Percentiles rank a stretch among this genome's conserved stretches.
These are phyloP conservation scores for Typhlomys cinereus DNA, from an alignment of 2,113 vertebrate species.

Conservation along the genomic window DNA sequence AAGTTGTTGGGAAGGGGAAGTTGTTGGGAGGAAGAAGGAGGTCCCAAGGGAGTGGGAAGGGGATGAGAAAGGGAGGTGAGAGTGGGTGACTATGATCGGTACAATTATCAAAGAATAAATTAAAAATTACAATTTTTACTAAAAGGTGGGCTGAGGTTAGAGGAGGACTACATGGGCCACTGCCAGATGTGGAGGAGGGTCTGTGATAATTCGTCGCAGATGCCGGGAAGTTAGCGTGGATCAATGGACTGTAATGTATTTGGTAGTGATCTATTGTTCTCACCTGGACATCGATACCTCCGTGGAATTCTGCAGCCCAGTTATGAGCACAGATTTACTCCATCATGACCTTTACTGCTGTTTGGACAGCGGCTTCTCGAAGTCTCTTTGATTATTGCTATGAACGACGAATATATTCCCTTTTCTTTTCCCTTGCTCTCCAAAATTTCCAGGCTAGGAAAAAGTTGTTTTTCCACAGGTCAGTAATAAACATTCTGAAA, in stretches of 20 bases:
- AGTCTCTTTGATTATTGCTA: neutral
- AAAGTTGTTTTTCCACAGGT: neutral
- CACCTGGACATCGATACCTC: rapidly evolving
- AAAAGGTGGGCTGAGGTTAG: neutral
- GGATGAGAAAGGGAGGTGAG: too few relatives aligned
- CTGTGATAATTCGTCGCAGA: neutral
- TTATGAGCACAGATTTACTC: neutral
- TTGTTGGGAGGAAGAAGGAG: too few relatives aligned
- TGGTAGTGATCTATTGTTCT: neutral
- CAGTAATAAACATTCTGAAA: conserved; percentile 35
- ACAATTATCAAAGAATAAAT: too few relatives aligned
- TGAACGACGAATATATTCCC: neutral
- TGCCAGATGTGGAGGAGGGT: neutral
- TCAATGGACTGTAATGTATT: neutral
- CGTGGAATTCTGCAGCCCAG: neutral
- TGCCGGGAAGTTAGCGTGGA: neutral
- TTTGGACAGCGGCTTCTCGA: neutral
- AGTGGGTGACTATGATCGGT: too few relatives aligned
- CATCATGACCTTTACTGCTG: neutral
- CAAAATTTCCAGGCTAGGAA: neutral
- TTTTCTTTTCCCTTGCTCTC: neutral
- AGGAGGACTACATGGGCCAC: rapidly evolving
- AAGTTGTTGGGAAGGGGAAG: too few relatives aligned
- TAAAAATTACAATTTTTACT: too few relatives aligned
- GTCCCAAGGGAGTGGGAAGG: too few relatives aligned